A percentile compares a stretch with the other conserved stretches of the same genome.
Evolutionary conservation across 1,140 invertebrate species (phyloP).

Genomic region (Pentalonia nigronervosa): DNA sequence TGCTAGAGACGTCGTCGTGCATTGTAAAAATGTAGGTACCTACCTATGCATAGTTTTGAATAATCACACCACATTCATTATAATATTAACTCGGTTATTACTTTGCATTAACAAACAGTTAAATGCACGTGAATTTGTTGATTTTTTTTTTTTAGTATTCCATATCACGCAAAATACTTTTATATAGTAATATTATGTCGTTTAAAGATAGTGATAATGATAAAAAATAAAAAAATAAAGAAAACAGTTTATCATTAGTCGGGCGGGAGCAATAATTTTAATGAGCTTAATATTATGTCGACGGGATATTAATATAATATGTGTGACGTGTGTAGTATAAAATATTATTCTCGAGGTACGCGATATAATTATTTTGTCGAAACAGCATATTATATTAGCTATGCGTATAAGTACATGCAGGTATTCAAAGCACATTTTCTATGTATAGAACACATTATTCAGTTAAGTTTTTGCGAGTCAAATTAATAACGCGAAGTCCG

Average conservation of each 20-base stretch:
- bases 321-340: neutral
- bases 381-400: neutral
- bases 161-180: neutral
- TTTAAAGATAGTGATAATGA: neutral
- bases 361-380: slow-evolving; percentile 6
- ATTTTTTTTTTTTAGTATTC: neutral
- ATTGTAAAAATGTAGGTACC: neutral
- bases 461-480: neutral
- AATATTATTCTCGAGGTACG: neutral
- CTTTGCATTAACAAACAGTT: neutral
- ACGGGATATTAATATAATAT: neutral
- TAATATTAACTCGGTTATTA: neutral
- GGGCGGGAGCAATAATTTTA: neutral
- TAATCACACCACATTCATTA: neutral
- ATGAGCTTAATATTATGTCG: neutral
- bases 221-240: neutral
- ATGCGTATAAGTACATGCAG: neutral
- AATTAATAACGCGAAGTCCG: neutral
- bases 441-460: neutral
- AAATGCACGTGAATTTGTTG: neutral
- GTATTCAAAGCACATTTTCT: neutral
- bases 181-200: neutral
- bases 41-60: neutral
- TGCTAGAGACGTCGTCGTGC: neutral
- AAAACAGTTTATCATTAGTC: neutral